phyloP scores from a whole-genome alignment of 2,113 vertebrate genomes.

The Nothoprocta perdicaria region DNA sequence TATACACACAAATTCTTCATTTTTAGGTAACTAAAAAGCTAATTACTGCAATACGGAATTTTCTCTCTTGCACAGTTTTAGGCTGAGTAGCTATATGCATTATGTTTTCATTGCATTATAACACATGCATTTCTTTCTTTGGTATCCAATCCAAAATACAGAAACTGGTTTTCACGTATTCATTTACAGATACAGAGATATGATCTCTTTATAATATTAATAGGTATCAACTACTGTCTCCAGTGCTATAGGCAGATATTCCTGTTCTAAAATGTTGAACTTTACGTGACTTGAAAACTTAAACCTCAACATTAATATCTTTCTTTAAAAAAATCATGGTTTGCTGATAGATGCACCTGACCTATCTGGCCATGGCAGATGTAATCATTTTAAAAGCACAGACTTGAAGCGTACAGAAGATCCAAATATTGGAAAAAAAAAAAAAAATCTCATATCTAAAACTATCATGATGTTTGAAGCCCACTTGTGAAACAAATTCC shows the following conservation, averaged over 20 bases:
- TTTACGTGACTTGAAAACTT: fast-evolving
- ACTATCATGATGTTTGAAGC: background rate
- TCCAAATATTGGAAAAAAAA: background rate
- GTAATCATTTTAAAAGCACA: background rate
- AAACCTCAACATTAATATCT: background rate
- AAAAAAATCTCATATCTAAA: background rate
- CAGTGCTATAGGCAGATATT: background rate
- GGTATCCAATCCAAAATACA: background rate
- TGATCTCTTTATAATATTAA: background rate
- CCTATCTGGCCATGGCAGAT: background rate
- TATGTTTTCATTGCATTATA: background rate
- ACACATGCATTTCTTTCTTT: background rate
- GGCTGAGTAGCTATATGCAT: background rate
- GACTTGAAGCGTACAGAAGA: background rate
- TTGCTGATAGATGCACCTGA: background rate
- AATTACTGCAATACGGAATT: background rate
- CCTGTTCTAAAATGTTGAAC: background rate
- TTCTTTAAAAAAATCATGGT: background rate
- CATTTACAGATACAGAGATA: background rate
- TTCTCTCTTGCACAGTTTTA: background rate
- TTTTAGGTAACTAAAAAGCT: background rate
- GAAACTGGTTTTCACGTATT: background rate
- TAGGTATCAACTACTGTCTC: background rate
- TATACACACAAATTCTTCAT: background rate
- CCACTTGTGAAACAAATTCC: background rate